A percentile compares a stretch with the other conserved stretches of the same genome.
Evolutionary conservation across 1,140 invertebrate genomes (phyloP).

Genomic region (Brachionus plicatilis): DNA sequence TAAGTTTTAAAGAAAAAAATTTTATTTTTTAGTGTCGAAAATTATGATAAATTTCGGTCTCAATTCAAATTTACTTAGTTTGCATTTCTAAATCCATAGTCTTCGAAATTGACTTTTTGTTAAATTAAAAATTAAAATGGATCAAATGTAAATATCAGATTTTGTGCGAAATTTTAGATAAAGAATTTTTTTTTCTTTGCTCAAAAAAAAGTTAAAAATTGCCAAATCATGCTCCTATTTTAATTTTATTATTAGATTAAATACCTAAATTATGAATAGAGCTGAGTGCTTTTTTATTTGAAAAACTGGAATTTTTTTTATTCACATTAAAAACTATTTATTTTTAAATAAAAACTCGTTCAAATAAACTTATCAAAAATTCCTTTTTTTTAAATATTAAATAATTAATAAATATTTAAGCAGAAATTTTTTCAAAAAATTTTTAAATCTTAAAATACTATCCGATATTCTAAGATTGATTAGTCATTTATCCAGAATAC

Average conservation of each 20-base stretch:
- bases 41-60: not conserved
- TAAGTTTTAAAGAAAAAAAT: not conserved
- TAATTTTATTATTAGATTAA: not conserved
- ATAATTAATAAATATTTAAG: no score
- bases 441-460: no score
- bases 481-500: no score
- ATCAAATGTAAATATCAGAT: slow-evolving; percentile 1
- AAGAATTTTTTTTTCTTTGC: not conserved
- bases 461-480: no score
- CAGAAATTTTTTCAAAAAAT: no score
- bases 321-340: no score
- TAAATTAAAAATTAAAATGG: not conserved
- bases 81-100: not conserved
- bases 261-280: not conserved
- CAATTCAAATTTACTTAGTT: not conserved
- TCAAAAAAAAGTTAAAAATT: not conserved
- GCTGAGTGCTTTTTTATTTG: no score
- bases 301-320: no score
- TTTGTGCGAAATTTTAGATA: not conserved
- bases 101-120: not conserved
- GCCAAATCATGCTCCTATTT: not conserved
- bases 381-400: no score
- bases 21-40: not conserved
- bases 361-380: no score
- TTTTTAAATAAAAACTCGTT: no score